phyloP scores from a whole-genome alignment of 2,888 invertebrate genomes.

The Xylota sylvarum region DNA sequence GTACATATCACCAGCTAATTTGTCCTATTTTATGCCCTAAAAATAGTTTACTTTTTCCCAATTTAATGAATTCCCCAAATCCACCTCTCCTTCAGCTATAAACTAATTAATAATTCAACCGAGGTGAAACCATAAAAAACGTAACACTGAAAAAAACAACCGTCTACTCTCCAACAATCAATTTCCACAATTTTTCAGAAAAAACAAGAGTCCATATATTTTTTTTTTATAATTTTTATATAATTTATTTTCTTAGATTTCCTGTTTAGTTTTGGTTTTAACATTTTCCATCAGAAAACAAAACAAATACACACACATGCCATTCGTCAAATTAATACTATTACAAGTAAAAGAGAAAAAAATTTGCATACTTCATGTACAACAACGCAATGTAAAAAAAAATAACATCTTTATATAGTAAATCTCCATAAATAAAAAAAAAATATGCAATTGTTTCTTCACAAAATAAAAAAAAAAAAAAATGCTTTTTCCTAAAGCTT shows the following conservation, averaged over 20 bases:
- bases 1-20: too few species aligned
- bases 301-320: constrained; percentile 37
- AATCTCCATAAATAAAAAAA: constrained; percentile 35
- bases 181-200: not conserved
- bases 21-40: too few species aligned
- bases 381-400: constrained; percentile 26
- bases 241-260: constrained; percentile 71
- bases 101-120: too few species aligned
- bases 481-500: constrained; percentile 22
- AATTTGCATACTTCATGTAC: constrained; percentile 14
- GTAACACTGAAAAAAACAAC: not conserved
- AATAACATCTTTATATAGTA: constrained; percentile 32
- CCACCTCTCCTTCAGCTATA: too few species aligned
- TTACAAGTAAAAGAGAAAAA: constrained; percentile 14
- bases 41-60: too few species aligned
- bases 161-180: not conserved
- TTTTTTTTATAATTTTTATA: constrained; percentile 53
- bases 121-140: too few species aligned
- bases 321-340: constrained; percentile 40
- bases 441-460: constrained; percentile 8
- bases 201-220: not conserved
- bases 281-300: constrained; percentile 65
- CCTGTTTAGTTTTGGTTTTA: constrained; percentile 67
- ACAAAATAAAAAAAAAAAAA: constrained; percentile 5
- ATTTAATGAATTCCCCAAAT: too few species aligned